phyloP scores from a whole-genome alignment of 2,888 invertebrate species.

The Hemistola chrysoprasaria region DNA sequence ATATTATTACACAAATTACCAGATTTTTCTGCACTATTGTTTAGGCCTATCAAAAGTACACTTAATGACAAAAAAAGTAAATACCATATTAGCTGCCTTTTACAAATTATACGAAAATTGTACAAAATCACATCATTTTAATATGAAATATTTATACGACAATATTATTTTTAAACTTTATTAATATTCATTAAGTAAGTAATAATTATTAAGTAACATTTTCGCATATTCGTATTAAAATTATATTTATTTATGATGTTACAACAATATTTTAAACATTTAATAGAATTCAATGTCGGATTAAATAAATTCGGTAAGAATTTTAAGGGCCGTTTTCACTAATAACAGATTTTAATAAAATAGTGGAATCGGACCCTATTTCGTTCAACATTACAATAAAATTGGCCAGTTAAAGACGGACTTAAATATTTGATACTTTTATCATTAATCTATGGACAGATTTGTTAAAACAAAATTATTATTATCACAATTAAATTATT shows the following conservation, averaged over 20 bases:
- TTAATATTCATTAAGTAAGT: conserved; percentile 1
- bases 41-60: no score
- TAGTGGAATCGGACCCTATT: conserved; percentile 3
- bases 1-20: no score
- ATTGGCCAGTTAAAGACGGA: conserved; percentile 32
- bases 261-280: conserved; percentile 13
- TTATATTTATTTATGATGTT: conserved; percentile 10
- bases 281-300: conserved; percentile 8
- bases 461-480: conserved; percentile 60
- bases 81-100: conserved; percentile 7
- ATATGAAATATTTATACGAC: no score
- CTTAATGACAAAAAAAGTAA: not conserved
- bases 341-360: conserved; percentile 3
- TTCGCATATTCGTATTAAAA: conserved; percentile 16
- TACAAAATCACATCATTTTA: no score
- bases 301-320: conserved; percentile 13
- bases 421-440: conserved; percentile 33
- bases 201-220: not conserved
- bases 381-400: not conserved
- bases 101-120: no score
- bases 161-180: conserved; percentile 1
- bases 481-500: conserved; percentile 52
- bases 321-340: conserved; percentile 1
- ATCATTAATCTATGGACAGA: conserved; percentile 57
- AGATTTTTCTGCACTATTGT: no score